Evolutionary conservation across 2,113 vertebrate species (phyloP).

Genomic region (pig (Sus scrofa)): DNA sequence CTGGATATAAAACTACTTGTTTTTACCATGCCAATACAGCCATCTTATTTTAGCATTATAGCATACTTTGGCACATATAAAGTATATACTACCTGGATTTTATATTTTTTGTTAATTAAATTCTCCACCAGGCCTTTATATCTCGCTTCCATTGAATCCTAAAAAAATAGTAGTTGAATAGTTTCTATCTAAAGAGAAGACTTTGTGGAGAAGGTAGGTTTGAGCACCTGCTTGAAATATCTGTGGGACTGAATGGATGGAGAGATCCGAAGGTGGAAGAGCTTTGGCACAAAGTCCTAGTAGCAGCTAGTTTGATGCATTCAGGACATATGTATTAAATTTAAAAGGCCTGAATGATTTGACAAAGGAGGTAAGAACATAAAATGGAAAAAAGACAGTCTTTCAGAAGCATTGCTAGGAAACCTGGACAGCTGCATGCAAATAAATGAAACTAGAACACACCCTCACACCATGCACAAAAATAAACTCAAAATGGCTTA

Average conservation of each 20-base stretch:
- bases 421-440: too few species aligned
- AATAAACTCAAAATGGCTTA: too few species aligned
- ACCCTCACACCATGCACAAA: too few species aligned
- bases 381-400: too few species aligned
- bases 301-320: not conserved
- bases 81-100: not conserved
- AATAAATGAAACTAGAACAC: too few species aligned
- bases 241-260: not conserved
- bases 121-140: not conserved
- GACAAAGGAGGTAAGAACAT: too few species aligned
- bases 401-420: too few species aligned
- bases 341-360: not conserved
- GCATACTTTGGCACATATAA: not conserved
- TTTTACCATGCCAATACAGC: not conserved
- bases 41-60: not conserved
- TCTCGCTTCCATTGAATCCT: not conserved
- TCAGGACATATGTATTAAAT: not conserved
- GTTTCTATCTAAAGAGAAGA: conserved; percentile 28
- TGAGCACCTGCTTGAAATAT: not conserved
- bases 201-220: not conserved
- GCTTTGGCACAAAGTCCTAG: not conserved
- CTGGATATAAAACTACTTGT: not conserved
- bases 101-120: not conserved
- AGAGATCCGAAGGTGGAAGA: not conserved
- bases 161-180: not conserved